phyloP scores from a whole-genome alignment of 2,797 vertebrate species.

The Sebastes goodei region DNA sequence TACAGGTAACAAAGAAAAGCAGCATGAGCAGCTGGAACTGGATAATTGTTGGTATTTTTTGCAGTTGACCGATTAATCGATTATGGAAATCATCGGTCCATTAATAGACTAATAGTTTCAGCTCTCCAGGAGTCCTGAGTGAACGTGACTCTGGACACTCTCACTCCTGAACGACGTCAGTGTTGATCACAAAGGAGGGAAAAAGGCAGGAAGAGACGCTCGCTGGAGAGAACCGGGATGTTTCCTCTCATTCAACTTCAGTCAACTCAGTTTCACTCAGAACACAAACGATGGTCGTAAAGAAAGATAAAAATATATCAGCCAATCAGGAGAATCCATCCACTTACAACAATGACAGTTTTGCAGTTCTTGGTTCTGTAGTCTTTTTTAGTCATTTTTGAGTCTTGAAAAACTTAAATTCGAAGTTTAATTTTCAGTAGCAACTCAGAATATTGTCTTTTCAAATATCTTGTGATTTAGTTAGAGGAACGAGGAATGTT shows the following conservation, averaged over 20 bases:
- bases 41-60: not conserved
- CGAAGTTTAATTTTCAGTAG: too few relatives aligned
- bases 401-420: too few relatives aligned
- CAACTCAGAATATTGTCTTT: too few relatives aligned
- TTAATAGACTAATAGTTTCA: not conserved
- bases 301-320: not conserved
- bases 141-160: not conserved
- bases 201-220: constrained; percentile 38
- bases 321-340: too few relatives aligned
- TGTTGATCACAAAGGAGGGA: not conserved
- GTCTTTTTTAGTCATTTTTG: too few relatives aligned
- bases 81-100: not conserved
- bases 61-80: not conserved
- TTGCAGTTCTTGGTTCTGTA: too few relatives aligned
- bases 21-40: not conserved
- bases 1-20: not conserved
- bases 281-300: not conserved
- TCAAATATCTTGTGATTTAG: too few relatives aligned
- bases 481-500: too few relatives aligned
- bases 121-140: not conserved
- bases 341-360: too few relatives aligned
- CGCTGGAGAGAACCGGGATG: not conserved
- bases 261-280: constrained; percentile 20
- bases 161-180: not conserved
- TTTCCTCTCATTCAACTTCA: constrained; percentile 35